A percentile compares a stretch with the other conserved stretches of the same genome.
Evolutionary conservation across 2,113 vertebrate genomes (phyloP).

Genomic region (Lycocorax pyrrhopterus): DNA sequence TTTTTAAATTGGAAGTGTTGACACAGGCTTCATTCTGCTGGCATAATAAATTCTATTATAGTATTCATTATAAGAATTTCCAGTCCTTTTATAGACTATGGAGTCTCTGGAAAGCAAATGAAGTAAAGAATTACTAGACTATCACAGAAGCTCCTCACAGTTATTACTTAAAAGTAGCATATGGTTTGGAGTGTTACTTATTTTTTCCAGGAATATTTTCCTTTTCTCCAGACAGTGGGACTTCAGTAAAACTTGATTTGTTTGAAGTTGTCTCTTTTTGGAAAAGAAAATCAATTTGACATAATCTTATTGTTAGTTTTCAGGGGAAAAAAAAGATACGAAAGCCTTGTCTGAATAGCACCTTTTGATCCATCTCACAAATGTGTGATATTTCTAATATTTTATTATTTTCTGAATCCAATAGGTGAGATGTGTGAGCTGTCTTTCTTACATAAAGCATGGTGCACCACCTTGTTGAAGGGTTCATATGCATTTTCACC

Average conservation of each 20-base stretch:
- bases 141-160: neutral
- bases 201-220: neutral
- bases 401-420: neutral
- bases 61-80: constrained; percentile 42
- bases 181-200: neutral
- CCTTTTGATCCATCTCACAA: neutral
- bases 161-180: neutral
- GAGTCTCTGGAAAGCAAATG: constrained; percentile 13
- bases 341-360: neutral
- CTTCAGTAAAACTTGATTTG: neutral
- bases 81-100: constrained; percentile 44
- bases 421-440: neutral
- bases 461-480: neutral
- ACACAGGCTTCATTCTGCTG: constrained; percentile 19
- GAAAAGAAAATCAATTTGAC: neutral
- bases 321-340: neutral
- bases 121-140: neutral
- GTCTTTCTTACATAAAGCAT: neutral
- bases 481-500: neutral
- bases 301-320: neutral
- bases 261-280: neutral
- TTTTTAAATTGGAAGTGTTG: constrained; percentile 48
- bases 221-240: neutral
- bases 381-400: neutral
- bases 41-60: constrained; percentile 37